Percentiles rank a stretch among this genome's conserved stretches.
These are phyloP conservation scores for Bombycilla garrulus DNA, from an alignment of 2,113 vertebrate species.

Conservation along the genomic window DNA sequence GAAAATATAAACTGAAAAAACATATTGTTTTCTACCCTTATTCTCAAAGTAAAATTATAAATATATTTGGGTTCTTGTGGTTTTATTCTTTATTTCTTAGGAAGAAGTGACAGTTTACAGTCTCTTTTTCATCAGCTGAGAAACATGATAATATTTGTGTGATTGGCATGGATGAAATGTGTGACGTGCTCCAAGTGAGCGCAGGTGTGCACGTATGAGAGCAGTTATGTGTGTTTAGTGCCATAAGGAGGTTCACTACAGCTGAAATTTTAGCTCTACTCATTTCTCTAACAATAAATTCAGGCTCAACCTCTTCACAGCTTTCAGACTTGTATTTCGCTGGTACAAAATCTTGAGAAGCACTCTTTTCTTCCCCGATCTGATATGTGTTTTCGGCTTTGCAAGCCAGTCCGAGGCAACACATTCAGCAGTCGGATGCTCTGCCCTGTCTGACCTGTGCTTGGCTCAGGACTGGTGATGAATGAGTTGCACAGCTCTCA, in stretches of 20 bases:
- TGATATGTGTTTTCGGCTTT: not conserved
- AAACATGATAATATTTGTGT: not conserved
- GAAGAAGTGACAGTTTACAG: not conserved
- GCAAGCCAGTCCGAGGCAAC: not conserved
- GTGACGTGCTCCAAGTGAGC: not conserved
- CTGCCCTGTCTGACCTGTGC: not conserved
- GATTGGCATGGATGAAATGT: not conserved
- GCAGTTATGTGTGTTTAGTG: not conserved
- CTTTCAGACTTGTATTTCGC: not conserved
- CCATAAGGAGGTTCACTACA: not conserved
- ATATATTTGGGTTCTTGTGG: not conserved
- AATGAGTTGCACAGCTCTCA: not conserved
- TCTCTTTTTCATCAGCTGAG: not conserved
- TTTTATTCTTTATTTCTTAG: not conserved
- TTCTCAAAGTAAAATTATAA: not conserved
- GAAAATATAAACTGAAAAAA: not conserved
- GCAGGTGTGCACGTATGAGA: fast-evolving
- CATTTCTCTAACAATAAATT: not conserved
- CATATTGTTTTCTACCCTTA: not conserved
- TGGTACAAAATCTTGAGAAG: not conserved
- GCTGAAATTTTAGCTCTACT: not conserved
- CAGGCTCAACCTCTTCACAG: not conserved
- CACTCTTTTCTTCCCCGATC: not conserved
- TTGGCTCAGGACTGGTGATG: not conserved
- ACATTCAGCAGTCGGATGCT: fast-evolving